These are phyloP conservation scores for Anser cygnoides DNA, from an alignment of 2,113 vertebrate genomes.

Conservation along the genomic window DNA sequence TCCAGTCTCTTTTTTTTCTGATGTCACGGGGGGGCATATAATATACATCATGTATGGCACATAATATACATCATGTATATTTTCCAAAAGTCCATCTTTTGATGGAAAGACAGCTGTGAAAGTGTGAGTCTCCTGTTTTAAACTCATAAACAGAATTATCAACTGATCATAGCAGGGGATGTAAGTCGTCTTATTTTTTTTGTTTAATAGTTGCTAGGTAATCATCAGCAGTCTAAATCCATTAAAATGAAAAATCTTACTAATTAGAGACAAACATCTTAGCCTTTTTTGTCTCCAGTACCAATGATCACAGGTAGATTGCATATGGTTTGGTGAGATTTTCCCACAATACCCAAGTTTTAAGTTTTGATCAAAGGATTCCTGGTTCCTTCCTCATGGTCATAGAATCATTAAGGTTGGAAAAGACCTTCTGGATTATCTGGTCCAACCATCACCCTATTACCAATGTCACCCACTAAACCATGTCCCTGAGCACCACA, in stretches of 20 bases:
- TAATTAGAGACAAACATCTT: neutral
- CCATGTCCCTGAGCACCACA: too few relatives aligned
- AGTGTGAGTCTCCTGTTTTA: neutral
- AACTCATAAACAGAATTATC: neutral
- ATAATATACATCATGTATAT: neutral
- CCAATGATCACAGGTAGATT: neutral
- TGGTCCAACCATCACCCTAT: too few relatives aligned
- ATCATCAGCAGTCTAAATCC: neutral
- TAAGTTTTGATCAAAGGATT: neutral
- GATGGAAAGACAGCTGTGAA: neutral
- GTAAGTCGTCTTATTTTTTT: neutral
- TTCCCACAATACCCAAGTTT: neutral
- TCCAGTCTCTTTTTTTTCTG: neutral
- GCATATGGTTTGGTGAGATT: neutral
- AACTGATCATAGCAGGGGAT: neutral
- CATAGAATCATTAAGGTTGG: too few relatives aligned
- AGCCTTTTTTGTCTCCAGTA: neutral
- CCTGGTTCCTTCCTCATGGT: neutral
- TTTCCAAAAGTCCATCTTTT: neutral
- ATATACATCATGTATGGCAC: neutral
- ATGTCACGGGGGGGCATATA: neutral
- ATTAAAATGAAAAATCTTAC: neutral
- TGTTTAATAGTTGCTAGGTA: neutral
- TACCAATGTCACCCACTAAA: too few relatives aligned
- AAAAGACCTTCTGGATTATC: too few relatives aligned